Base-by-base conservation (phyloP, 1,140 invertebrate genomes). In the Apis laboriosa region DNA sequence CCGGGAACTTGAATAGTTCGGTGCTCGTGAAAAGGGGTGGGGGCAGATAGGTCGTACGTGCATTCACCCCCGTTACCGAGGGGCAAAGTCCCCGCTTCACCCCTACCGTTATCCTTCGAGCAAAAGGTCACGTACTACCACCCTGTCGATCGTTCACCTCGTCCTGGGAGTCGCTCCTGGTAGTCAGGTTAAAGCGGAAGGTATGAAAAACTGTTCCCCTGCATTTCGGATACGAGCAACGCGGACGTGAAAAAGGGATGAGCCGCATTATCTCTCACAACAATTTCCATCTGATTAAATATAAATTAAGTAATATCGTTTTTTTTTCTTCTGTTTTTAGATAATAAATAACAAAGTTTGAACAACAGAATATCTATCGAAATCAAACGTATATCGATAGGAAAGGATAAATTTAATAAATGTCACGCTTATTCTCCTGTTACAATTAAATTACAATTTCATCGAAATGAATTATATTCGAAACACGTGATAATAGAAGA, bases 141-240 rank as follows among this genome's bases (percentile, higher is more conserved):
- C 91, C 92, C 92, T 91, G 90, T 88, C 92, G 92, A 93, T 92
- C 92, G 92, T 93, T 93, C 92, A 93, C 92, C 92, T 93, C 91
- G 91, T 92, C 92, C 92, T 93, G 90, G 92, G 91, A 93, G 88
- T 88, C 89, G 90, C 88, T 92, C 90, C 92, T 90, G 89, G 83
- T 87, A 83, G 80, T 81, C 91, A 87, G 87, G 90, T 93, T 93
- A 92, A 93, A 93, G 92, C 89, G 85, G 92, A 92, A 92, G 91
- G 88, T 81, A 88, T 85, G 79, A 89, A 84, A 77, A 83, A 88
- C 74, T 43, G 34, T 43, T 43, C 64, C 58, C 77, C 58, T 60
- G 60, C 76, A 34, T 51, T 78, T 53, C 51, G 58, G 51, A 83
- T 77, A 51, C 24, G 56, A 71, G 21, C 60, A 12, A 51, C 24